Evolutionary conservation across 2,113 vertebrate genomes (phyloP), one percentile per base, ranked within the genome.

Genomic region (Tautogolabrus adspersus): DNA sequence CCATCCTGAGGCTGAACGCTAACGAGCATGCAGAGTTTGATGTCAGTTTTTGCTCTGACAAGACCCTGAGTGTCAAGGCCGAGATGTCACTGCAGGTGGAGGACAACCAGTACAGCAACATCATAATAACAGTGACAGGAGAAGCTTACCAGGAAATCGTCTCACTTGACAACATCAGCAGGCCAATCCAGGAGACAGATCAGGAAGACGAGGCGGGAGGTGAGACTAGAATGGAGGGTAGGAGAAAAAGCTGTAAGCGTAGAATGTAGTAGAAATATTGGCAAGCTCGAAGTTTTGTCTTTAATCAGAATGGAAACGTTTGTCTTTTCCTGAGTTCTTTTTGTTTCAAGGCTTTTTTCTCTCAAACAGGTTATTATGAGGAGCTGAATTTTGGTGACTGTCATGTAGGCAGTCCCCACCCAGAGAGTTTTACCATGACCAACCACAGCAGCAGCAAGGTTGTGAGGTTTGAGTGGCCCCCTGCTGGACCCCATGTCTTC

Each of bases 301-400:
- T 42, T 42, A 10, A 9, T 42, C 15, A 49, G 2, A 19, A 49
- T 19, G 6, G 4, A 46, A 46, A 13, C 46, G 5, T 49, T 49
- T 49, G 6, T 49, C 47, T 49, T 15, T 1, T 18, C 47, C 47
- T 49, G 47, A 18, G 47, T 52, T n/a, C 21, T 52, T 52, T 12
- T 51, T 52, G 21, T n/a, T 8, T 8, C 9, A 8, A 8, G 6
- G 4, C 11, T 46, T 1, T 90, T 18, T 87, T 52, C 52, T 78
- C n/a, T 10, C 38, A 75, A 92, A 92, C 90, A 89, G 85, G 87
- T 60, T 85, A 87, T 47, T 79, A 82, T 21, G 94, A 96, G 47
- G 83, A 94, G 73, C 87, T 99, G 64, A 71, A 95, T 52, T 97
- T 98, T 67, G 96, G 96, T 23, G 87, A 96, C 79, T 97, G 97